Evolutionary conservation across 2,888 invertebrate genomes (phyloP).

Genomic region (Lottia scabra): DNA sequence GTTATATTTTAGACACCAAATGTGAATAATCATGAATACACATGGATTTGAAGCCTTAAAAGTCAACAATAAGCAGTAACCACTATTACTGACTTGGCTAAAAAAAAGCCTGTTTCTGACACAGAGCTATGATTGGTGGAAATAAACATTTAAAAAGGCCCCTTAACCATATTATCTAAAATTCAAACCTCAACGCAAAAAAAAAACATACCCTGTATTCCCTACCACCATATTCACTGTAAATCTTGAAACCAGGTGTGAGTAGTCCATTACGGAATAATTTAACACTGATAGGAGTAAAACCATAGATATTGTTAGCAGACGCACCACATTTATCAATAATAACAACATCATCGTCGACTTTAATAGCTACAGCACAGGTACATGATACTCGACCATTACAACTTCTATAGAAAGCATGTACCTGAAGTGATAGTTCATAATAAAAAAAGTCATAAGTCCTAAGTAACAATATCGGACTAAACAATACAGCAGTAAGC

Average conservation of each 20-base stretch:
- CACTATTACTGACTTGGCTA: too few species aligned
- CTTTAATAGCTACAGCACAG: constrained; percentile 41
- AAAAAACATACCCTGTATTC: constrained; percentile 37
- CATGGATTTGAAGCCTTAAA: too few species aligned
- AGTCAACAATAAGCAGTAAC: too few species aligned
- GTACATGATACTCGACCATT: constrained; percentile 39
- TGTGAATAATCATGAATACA: too few species aligned
- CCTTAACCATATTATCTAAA: neutral
- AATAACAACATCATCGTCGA: constrained; percentile 45
- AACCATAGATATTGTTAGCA: neutral
- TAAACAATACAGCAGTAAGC: too few species aligned
- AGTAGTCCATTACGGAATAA: constrained; percentile 39
- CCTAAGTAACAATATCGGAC: too few species aligned
- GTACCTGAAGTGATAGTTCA: constrained; percentile 21
- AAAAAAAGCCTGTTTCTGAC: too few species aligned
- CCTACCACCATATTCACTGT: constrained; percentile 37
- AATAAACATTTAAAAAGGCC: too few species aligned
- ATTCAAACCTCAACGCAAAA: constrained; percentile 36
- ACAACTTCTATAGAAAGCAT: constrained; percentile 35
- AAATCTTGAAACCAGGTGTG: constrained; percentile 38
- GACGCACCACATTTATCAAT: constrained; percentile 40
- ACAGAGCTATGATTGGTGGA: too few species aligned
- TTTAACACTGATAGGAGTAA: constrained; percentile 36
- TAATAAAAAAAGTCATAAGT: too few species aligned
- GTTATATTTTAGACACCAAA: too few species aligned